Base-by-base conservation (phyloP, 2,113 vertebrate species). In the Gallinago jamesoni region DNA sequence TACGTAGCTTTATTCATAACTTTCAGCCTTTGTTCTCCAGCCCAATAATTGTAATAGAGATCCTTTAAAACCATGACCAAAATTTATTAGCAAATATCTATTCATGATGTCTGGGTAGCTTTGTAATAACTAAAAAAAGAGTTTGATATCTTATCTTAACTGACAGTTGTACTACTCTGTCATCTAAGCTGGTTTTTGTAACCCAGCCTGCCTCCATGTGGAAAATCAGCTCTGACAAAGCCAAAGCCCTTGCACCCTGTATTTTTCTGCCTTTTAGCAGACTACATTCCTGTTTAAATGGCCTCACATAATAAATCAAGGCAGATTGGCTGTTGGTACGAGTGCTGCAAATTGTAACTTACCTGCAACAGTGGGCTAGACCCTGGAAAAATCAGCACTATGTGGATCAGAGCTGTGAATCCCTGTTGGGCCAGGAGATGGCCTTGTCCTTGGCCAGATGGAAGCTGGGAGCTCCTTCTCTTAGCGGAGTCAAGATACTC, bases 161-260 rank as follows among this genome's bases (percentile, higher is more conserved):
- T 96, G 88, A 68, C 66, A 83, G 62, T 94, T 96, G 89, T 96
- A 94, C 91, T 97, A 74, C 56, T 33, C 69, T 93, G 82, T 94
- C 94, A 97, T 76, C 67, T 75, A 64, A 81, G 80, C 86, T 96
- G 64, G 30, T 94, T 96, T 94, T 37, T 92, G 55, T 66, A 96
- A 93, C 74, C 75, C 56, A 94, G 80, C 50, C 75, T 91, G 50
- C 68, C 55, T 96, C 80, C 30, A 8, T 3, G 5, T 86, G 43
- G 74, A 90, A 86, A 83, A 94, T 73, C 81, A 67, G 55, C 60
- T 93, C 72, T 85, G 39, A 55, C 17, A 69, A 84, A 75, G 37
- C 43, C 16, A 9, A 93, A 94, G 31, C 39, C 55, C 63, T 68
- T 77, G n/a, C 16, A 78, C 17, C 30, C 43, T 35, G 37, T 12